These are phyloP conservation scores for Tetranychus cinnabarinus DNA, from an alignment of 1,140 invertebrate genomes.

Conservation along the genomic window DNA sequence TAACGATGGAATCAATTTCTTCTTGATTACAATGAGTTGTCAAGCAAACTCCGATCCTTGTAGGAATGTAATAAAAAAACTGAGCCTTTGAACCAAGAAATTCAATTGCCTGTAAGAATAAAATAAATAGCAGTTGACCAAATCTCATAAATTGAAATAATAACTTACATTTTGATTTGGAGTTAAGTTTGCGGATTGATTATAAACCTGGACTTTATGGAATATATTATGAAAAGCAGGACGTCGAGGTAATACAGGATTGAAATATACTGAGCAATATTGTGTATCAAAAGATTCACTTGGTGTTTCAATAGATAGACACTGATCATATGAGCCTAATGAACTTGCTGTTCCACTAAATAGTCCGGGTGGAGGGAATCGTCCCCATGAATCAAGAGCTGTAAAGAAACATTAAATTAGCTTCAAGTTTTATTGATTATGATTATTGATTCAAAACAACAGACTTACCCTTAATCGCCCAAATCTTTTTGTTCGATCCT, in stretches of 20 bases:
- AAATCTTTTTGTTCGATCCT: background rate
- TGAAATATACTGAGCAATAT: background rate
- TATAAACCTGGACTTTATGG: background rate
- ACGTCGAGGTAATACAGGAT: background rate
- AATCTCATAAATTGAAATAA: too few species aligned
- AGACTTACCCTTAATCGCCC: background rate
- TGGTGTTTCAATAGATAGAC: background rate
- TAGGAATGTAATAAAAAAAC: background rate
- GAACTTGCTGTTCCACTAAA: slow-evolving; percentile 8
- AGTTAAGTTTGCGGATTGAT: background rate
- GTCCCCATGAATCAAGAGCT: slow-evolving; percentile 5
- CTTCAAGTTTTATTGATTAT: too few species aligned
- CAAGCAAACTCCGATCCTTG: background rate
- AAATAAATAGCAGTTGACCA: too few species aligned
- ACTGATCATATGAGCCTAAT: slow-evolving; percentile 12
- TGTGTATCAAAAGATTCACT: background rate
- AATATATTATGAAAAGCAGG: background rate
- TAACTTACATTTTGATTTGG: background rate
- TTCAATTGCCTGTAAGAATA: background rate
- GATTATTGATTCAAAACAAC: background rate
- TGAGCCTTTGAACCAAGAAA: background rate
- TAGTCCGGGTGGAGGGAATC: slow-evolving; percentile 6
- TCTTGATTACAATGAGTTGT: background rate
- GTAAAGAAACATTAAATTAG: background rate
- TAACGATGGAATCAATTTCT: background rate